Evolutionary conservation across 2,888 invertebrate species (phyloP), one percentile per base, ranked within the genome.

Genomic region (Drosophila mimica): DNA sequence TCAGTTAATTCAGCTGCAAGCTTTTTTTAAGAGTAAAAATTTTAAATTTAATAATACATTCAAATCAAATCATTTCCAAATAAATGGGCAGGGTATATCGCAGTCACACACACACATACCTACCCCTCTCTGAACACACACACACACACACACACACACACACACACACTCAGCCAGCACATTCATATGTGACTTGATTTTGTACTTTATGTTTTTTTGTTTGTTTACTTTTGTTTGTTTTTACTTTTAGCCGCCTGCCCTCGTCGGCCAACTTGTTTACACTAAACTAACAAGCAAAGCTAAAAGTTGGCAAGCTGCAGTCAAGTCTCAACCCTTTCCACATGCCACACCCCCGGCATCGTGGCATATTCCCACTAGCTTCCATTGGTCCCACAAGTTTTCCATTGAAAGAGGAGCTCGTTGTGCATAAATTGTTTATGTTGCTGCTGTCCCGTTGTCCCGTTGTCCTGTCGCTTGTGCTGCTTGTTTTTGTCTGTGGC

Each of bases 391-490:
- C 38, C 31, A 36, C 34, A 25, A n/a, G 57, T 70, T 54, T 54
- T 54, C 61, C 70, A 82, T 76, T 75, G 80, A 82, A 79, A 76
- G 70, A 71, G 64, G 52, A 70, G 79, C 80, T 83, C 76, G 83
- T 88, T 81, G 89, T 81, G 79, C 85, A 86, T 85, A 88, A 85
- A 85, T 86, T 88, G 87, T 88, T 85, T 72, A 85, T 83, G 79
- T 76, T 76, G 66, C 66, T 66, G 69, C 65, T 56, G 76, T 62
- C 49, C 69, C 64, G 31, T 53, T 77, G 34, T 60, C 59, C 38
- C 64, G 28, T 53, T 77, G 34, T 60, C 59, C 38, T 79, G 61
- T 53, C 38, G 60, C 52, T 48, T 33, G 52, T 34, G 61, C 34
- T 51, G 71, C 60, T 65, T 60, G 72, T 68, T 72, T 79, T 80